Base-by-base conservation (phyloP, 2,797 vertebrate genomes). In the Corythornis leucogaster region DNA sequence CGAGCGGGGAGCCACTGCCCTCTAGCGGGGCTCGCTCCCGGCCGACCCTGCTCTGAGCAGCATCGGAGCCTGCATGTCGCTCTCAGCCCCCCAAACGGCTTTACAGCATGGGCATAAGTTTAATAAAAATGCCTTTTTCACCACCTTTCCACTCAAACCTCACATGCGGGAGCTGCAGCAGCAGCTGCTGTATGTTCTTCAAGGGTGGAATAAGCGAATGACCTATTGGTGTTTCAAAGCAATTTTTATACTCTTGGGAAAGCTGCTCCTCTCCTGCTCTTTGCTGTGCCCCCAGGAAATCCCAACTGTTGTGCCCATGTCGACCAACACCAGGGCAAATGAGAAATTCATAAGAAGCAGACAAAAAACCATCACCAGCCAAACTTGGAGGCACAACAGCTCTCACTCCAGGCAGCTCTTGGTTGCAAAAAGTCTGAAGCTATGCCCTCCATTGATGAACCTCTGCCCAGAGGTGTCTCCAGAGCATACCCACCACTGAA, bases 41-140 rank as follows among this genome's bases (percentile, higher is more conserved):
- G 30, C 51, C 31, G 35, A 25, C 51, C 11, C 25, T 12, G 48
- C 63, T 12, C 20, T 0, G 5, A 4, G 45, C 31, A 0, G 38
- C 38, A 0, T 0, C 26, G 8, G 69, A 53, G 19, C 15, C 46
- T 5, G 28, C 14, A 22, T 3, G n/a, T 5, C 1, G 40, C 48
- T 17, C 21, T 24, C 40, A 6, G n/a, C 12, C 4, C 4, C 10
- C 31, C 15, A 15, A 9, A 11, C 1, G 1, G 14, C 48, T 61
- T 38, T 42, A 1, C 26, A 14, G 24, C 11, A 0, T 3, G 33
- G 46, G 9, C 38, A 3, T 5, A 5, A 2, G 4, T 8, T 22
- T 35, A 12, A 3, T 4, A 3, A 18, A 45, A 11, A 11, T 5
- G 17, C 58, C 15, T 14, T 67, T 66, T 38, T 17, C 42, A 24